Evolutionary conservation across 1,140 invertebrate species (phyloP), one percentile per base, ranked within the genome.

Genomic region (Leptinotarsa undecemlineata): DNA sequence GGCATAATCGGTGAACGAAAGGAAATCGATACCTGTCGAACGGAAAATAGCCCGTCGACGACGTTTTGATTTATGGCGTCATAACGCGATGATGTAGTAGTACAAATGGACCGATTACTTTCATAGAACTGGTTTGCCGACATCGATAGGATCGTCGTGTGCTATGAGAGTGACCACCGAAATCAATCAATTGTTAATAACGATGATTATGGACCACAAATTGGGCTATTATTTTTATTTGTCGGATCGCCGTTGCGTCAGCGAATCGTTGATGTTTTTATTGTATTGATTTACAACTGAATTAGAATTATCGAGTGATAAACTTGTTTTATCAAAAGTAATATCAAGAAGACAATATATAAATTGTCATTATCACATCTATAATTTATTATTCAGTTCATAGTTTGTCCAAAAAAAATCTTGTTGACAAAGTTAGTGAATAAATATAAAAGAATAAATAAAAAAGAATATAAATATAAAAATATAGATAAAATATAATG

Each of bases 61-160:
- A 57, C 51, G n/a, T 57, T 23, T 42, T 67, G 64, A 67, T 67
- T 67, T 67, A 67, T 67, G 13, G 64, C 64, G 64, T 67, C 23
- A 67, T 67, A 26, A 67, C 14, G 1, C 17, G 42, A 67, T 57
- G 51, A 67, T 67, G 64, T 33, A 33, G 64, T 67, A 33, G 64
- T 67, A 67, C 64, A 67, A 67, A 67, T 67, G 26, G 64, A 67
- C 64, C 64, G 42, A 67, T 67, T 67, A 67, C 64, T 33, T 67
- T 26, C n/a, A 67, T 67, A 67, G 64, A 67, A 67, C 64, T 26
- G 42, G 64, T 67, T 67, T 67, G 64, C 51, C 33, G 51, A 19
- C 51, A 57, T 67, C 64, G 64, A 26, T 26, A 26, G 15, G 17
- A 42, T 67, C 64, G 23, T 67, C 64, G 64, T 42, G 51, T 57